Conservation (phyloP, 2,797 vertebrate genomes). For the Poliocrania exsul region DNA sequence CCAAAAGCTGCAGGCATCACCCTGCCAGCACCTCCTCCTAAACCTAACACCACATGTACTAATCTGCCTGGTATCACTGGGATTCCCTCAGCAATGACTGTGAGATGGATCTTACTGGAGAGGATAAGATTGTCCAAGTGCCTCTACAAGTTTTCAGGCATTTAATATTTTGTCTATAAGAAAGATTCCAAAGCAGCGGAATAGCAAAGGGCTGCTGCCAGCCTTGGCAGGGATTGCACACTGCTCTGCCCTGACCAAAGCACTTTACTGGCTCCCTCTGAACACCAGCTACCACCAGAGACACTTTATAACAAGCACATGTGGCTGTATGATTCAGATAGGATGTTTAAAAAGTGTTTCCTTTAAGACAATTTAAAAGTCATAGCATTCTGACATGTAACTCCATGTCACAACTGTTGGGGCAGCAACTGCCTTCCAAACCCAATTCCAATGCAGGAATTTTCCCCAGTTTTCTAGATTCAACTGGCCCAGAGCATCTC, state of each 20-base stretch:
- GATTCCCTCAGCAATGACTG: background rate
- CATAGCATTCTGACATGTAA: background rate
- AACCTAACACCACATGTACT: background rate
- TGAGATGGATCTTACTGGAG: background rate
- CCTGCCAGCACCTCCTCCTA: background rate
- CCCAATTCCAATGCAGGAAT: background rate
- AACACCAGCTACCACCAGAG: background rate
- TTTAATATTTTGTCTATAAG: background rate
- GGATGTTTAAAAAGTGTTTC: background rate
- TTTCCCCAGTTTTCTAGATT: background rate
- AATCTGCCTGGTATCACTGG: background rate
- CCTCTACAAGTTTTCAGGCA: background rate
- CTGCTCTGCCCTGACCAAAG: background rate
- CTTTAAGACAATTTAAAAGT: background rate
- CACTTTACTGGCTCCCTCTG: background rate
- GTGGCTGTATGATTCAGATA: background rate
- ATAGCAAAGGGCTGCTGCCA: background rate
- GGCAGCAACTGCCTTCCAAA: background rate
- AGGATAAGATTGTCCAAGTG: rapidly evolving
- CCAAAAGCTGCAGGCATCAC: background rate
- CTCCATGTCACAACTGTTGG: background rate
- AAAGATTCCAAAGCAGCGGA: background rate
- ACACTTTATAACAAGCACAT: background rate
- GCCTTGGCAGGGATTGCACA: background rate
- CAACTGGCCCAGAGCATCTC: background rate